Evolutionary conservation across 2,797 vertebrate genomes (phyloP), one percentile per base, ranked within the genome.

Genomic region (Acanthornis magna): DNA sequence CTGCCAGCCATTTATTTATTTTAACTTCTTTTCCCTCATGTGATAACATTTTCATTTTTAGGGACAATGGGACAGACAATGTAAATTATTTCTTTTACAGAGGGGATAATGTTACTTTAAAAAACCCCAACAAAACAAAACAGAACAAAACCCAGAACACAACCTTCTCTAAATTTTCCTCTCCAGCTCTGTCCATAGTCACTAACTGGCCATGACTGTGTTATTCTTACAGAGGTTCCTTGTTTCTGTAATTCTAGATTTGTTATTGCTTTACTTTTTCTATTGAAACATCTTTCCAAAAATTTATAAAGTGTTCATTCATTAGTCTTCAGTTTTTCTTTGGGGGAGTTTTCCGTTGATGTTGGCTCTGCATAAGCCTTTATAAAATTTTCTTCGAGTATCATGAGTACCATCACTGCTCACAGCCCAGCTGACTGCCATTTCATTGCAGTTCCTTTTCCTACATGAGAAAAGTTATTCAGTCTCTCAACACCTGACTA

Each of bases 241-340:
- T 70, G 36, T 76, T 79, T 72, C 53, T 93, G 53, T 93, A 90
- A 82, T 67, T 91, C 74, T 73, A 93, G 54, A 85, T 79, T 73
- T 91, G 63, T 66, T 95, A 85, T 92, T 94, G 5, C 27, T 94
- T 75, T 70, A 61, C 12, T 63, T 94, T 88, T 86, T 76, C 16
- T 68, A 48, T 36, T 57, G 30, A 75, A 95, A 73, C 13, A 30
- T 85, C 20, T 87, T 93, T 94, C 83, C 13, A 91, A 96, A 89
- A 95, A 47, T 57, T 57, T 66, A 50, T 58, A 36, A 27, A 30
- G 8, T 48, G 45, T 61, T 88, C 32, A 61, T 95, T 93, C 67
- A 94, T 83, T 95, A 93, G 79, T 67, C 25, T 95, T 78, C 45
- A 79, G 3, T 38, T 51, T 91, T 47, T 85, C 48, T 81, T 85